Percentiles rank a stretch among this genome's conserved stretches.
These are phyloP conservation scores for Odobenus rosmarus DNA, from an alignment of 2,113 vertebrate species.

Conservation along the genomic window DNA sequence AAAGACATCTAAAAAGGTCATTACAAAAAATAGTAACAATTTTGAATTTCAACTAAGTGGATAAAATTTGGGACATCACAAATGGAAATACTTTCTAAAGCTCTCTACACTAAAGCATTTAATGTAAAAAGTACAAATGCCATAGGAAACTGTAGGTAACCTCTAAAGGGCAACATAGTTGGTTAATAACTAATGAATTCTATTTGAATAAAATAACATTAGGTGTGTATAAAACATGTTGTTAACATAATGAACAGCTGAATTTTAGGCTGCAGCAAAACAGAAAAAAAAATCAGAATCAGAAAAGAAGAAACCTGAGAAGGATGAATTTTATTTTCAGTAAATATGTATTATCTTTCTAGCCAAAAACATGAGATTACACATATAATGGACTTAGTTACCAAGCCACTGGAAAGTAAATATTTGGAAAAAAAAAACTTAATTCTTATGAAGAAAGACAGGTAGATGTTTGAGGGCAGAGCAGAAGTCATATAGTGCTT, in stretches of 20 bases:
- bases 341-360: not conserved
- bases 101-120: not conserved
- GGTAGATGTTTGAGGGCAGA: not conserved
- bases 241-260: not conserved
- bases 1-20: constrained; percentile 69
- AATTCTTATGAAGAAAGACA: not conserved
- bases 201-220: constrained; percentile 24
- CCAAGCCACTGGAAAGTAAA: constrained; percentile 1
- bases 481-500: not conserved
- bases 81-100: constrained; percentile 57
- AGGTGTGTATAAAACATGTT: constrained; percentile 17
- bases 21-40: constrained; percentile 71
- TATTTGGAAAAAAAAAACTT: not conserved
- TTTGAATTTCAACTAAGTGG: constrained; percentile 71
- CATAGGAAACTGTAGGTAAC: not conserved
- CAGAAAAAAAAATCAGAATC: not conserved
- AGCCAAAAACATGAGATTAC: constrained; percentile 3
- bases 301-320: not conserved
- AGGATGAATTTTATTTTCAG: not conserved
- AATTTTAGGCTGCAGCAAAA: constrained; percentile 15
- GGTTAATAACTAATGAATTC: not conserved
- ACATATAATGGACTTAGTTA: not conserved
- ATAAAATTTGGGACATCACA: constrained; percentile 54
- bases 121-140: not conserved
- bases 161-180: not conserved